Evolutionary conservation across 2,888 invertebrate species (phyloP).

Genomic region (Drosophila algonquin): DNA sequence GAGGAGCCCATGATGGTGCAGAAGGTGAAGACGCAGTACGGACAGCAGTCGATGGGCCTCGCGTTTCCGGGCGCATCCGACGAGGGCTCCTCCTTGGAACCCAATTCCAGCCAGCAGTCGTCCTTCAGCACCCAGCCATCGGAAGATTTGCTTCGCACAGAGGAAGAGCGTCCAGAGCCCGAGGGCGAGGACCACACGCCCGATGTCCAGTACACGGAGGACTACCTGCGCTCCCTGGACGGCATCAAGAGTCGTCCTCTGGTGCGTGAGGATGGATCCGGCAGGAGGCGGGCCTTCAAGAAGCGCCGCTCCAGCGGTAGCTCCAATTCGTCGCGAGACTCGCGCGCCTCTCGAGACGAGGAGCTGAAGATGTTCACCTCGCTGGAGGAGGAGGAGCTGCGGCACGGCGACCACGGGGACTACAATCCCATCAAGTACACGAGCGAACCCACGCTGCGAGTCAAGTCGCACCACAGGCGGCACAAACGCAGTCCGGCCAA

Average conservation of each 20-base stretch:
- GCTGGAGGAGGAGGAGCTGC: slow-evolving; percentile 87
- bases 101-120: slow-evolving; percentile 75
- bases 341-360: slow-evolving; percentile 87
- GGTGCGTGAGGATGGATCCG: slow-evolving; percentile 87
- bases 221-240: slow-evolving; percentile 86
- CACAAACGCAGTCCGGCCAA: slow-evolving; percentile 83
- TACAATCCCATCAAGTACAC: slow-evolving; percentile 82
- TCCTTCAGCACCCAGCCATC: slow-evolving; percentile 81
- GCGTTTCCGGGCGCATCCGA: slow-evolving; percentile 81
- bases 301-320: slow-evolving; percentile 86
- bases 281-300: slow-evolving; percentile 86
- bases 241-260: slow-evolving; percentile 87
- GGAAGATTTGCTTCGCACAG: slow-evolving; percentile 84
- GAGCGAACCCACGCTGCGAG: slow-evolving; percentile 80
- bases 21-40: slow-evolving; percentile 82
- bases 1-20: slow-evolving; percentile 61
- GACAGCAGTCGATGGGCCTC: slow-evolving; percentile 80
- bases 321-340: slow-evolving; percentile 86
- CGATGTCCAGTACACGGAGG: slow-evolving; percentile 82
- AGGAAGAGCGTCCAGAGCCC: slow-evolving; percentile 86
- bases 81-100: slow-evolving; percentile 81
- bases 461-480: slow-evolving; percentile 78
- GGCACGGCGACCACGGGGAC: slow-evolving; percentile 78
- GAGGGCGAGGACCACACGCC: slow-evolving; percentile 80
- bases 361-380: slow-evolving; percentile 88